Evolutionary conservation across 37 sponge, comb jelly and placozoan species (phyloP), one percentile per base, ranked within the genome.

Genomic region (Eunapius fragilis): DNA sequence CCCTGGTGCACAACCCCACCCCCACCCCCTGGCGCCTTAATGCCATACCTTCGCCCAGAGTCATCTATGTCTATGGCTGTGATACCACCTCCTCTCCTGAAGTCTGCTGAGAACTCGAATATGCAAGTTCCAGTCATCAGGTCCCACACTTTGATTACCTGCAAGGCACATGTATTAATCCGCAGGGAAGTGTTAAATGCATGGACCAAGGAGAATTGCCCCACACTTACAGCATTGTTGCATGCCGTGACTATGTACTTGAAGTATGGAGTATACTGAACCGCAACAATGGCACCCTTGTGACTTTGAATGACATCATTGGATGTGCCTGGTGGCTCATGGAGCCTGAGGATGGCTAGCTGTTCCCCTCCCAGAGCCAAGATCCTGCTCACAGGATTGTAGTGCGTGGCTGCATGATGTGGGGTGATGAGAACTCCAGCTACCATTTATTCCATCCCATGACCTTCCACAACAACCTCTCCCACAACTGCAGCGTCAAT

Each of bases 111-210:
- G 37, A 92, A 96, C 83, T 98, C 96, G 82, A 88, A 94, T 49
- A 90, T 75, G 19, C 75, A 76, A 30, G 70, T 80, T 3, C 98
- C 98, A 77, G 89, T 91, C 67, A 37, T 69, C 10, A 94, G 34
- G 86, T 94, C 94, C 98, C 98, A 98, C 41, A 94, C 92, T 74
- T 92, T 95, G 35, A 98, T 81, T 36, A 96, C 90, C 98, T 98
- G 77, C 2, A 30, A 73, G 27, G 6, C 31, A 6, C n/a, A n/a
- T n/a, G n/a, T n/a, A n/a, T n/a, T n/a, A n/a, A n/a, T n/a, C n/a
- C n/a, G n/a, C n/a, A n/a, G n/a, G n/a, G n/a, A n/a, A n/a, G n/a
- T n/a, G n/a, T n/a, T n/a, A n/a, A n/a, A n/a, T n/a, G n/a, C n/a
- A n/a, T n/a, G n/a, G n/a, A n/a, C n/a, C n/a, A n/a, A n/a, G n/a